Evolutionary conservation across 1,140 invertebrate species (phyloP), one percentile per base, ranked within the genome.

Genomic region (Myzus persicae): DNA sequence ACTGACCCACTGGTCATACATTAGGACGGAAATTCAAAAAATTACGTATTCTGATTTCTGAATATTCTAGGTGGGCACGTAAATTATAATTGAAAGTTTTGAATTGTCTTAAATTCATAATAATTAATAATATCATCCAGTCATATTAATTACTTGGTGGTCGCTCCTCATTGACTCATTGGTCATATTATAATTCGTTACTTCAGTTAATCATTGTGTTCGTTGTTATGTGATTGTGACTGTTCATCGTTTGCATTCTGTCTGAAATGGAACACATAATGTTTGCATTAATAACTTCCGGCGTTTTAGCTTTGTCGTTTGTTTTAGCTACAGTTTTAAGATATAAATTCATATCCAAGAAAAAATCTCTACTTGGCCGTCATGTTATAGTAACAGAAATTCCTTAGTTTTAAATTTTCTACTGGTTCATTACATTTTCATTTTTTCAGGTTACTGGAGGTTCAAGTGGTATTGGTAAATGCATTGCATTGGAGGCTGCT

Each of bases 401-500:
- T 44, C 7, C 9, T 22, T 22, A 8, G 20, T 90, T 36, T 36
- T 2, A 2, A 31, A 42, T 59, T 31, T 42, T 40, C 14, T 20
- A 20, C 59, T 54, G 40, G 24, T 36, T 36, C 22, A 26, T 54
- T 24, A 89, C 9, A 26, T 38, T 59, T 76, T 81, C 1, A 40
- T 31, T 93, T 94, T 40, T 90, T 40, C 36, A 95, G 94, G 91
- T 99, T n/a, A 99, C 98, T 44, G 99, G 99, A 88, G 99, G 99
- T 51, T 99, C 99, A 0, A 99, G 98, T 96, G 99, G 99, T 14
- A 99, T 99, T 94, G 99, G 99, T 8, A 97, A 98, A 95, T 96
- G 97, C 87, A 95, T 98, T 38, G 99, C 98, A 1, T 95, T 97
- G 31, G 96, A 98, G 94, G 97, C 97, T 54, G 97, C 97, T 6